Base-by-base conservation (phyloP, 2,888 invertebrate species). In the Lasioglossum zephyrum region DNA sequence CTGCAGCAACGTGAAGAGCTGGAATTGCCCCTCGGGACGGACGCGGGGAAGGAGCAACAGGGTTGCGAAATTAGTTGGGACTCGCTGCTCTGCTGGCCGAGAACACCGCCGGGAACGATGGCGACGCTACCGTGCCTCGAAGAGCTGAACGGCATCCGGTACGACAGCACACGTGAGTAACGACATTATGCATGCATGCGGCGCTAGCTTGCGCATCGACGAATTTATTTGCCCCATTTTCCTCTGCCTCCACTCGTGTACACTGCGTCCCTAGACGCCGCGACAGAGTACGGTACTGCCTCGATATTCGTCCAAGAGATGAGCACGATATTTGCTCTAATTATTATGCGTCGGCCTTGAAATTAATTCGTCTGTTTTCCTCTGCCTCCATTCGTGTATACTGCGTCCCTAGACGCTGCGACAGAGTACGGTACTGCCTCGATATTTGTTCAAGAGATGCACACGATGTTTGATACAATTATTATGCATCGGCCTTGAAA, bases 111-210 rank as follows among this genome's bases (percentile, higher is more conserved):
- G 86, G 97, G 97, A 88, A 96, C 97, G 0, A 94, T 96, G 76
- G 97, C 97, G 1, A 95, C 96, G 44, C 96, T 98, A 89, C 97
- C 97, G 74, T 98, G 98, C 94, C 97, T 98, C 93, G 96, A 97
- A 73, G 97, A 98, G 92, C 96, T 98, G 82, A 96, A 97, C 90
- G 98, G 97, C 84, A 96, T 98, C 82, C 96, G 96, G 89, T 98
- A 98, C 93, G 98, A 98, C 94, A 97, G 97, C 88, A 96, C 97
- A 94, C 97, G 98, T 98, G 95, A 98, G 98, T 97, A 87, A 4
- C 49, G 36, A 70, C 4, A 39, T 36, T 36, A n/a, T 26, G 4
- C 41, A 69, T 41, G n/a, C 11, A 39, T 39, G 39, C 39, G 18
- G 39, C 4, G 39, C 0, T 39, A 9, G n/a, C 9, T 69, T 9